Evolutionary conservation across 2,888 invertebrate species (phyloP).

Genomic region (Mechanitis mazaeus): DNA sequence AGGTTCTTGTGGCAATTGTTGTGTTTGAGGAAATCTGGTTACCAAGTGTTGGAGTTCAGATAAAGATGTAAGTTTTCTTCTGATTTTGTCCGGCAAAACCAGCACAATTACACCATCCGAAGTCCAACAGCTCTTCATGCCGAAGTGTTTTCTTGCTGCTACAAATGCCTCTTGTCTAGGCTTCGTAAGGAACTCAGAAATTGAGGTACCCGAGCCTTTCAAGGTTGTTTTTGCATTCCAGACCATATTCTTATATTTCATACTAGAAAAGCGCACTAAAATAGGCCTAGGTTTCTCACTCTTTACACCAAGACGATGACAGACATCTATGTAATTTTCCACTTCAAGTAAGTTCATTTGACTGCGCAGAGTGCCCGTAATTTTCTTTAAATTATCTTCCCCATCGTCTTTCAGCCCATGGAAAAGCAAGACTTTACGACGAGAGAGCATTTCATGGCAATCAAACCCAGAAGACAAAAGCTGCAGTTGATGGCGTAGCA

Average conservation of each 20-base stretch:
- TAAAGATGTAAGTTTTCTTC: not conserved
- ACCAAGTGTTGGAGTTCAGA: not conserved
- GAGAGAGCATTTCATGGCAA: not conserved
- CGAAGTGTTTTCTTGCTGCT: constrained; percentile 16
- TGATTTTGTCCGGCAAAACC: constrained; percentile 11
- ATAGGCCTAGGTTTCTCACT: constrained; percentile 13
- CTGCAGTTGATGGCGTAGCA: not conserved
- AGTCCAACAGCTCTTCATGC: constrained; percentile 19
- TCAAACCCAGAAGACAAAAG: not conserved
- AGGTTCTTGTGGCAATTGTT: not conserved
- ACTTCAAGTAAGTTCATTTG: not conserved
- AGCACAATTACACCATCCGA: constrained; percentile 13
- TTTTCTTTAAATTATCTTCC: not conserved
- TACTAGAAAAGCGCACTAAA: constrained; percentile 9
- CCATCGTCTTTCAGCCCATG: not conserved
- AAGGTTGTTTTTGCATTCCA: constrained; percentile 14
- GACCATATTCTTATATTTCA: constrained; percentile 5
- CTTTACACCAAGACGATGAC: constrained; percentile 13
- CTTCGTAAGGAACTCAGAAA: constrained; percentile 18
- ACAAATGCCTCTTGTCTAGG: constrained; percentile 12
- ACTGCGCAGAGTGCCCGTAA: not conserved
- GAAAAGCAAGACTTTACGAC: not conserved
- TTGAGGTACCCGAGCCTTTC: constrained; percentile 15
- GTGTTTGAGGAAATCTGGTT: not conserved
- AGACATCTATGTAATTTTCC: constrained; percentile 4